Conservation (phyloP, 2,113 vertebrate species). For the Jacana jacana region DNA sequence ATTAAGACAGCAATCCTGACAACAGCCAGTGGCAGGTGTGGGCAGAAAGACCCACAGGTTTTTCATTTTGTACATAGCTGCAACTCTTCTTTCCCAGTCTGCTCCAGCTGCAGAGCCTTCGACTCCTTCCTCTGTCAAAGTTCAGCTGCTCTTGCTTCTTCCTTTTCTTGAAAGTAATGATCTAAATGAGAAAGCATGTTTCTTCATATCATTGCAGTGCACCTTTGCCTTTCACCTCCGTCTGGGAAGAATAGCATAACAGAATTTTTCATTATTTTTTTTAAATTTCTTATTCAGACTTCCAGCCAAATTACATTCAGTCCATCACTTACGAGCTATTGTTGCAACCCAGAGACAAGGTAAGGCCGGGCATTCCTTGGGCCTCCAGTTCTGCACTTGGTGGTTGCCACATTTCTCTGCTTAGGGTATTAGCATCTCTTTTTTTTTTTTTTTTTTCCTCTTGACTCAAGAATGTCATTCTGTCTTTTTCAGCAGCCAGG, state of each 20-base stretch:
- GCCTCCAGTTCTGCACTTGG: background rate
- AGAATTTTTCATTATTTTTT: background rate
- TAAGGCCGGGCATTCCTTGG: background rate
- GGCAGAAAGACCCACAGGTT: background rate
- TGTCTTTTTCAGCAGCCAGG: background rate
- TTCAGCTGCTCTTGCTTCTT: background rate
- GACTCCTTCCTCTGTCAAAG: background rate
- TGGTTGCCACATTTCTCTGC: background rate
- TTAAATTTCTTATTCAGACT: background rate
- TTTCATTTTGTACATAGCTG: background rate
- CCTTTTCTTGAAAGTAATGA: background rate
- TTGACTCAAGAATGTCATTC: background rate
- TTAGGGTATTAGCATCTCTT: background rate
- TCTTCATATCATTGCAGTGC: background rate
- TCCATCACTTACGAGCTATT: background rate
- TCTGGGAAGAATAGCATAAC: background rate
- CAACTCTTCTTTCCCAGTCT: background rate
- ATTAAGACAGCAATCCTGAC: background rate
- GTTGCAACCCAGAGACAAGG: background rate
- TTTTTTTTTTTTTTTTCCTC: background rate
- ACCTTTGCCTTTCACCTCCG: background rate
- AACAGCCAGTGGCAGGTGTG: background rate
- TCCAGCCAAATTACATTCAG: background rate
- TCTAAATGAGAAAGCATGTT: background rate
- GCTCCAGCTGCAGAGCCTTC: background rate